Conservation (phyloP, 1,140 invertebrate species). For the Bombus sylvicola region DNA sequence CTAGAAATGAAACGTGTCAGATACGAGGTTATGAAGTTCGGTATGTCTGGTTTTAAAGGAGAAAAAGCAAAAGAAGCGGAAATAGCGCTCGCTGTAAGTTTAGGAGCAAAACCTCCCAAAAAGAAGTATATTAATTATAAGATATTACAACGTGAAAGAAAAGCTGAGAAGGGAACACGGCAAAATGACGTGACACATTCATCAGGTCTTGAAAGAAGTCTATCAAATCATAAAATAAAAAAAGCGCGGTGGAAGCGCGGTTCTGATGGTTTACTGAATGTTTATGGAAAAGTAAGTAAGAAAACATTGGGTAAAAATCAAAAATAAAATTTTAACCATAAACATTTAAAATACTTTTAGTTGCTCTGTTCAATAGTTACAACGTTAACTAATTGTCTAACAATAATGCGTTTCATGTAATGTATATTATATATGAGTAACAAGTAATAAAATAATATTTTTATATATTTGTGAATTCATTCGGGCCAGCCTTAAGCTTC, state of each 20-base stretch:
- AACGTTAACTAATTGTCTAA: constrained; percentile 67
- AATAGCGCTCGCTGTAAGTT: constrained; percentile 84
- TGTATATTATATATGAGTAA: constrained; percentile 74
- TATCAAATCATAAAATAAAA: constrained; percentile 77
- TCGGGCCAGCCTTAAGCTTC: constrained; percentile 64
- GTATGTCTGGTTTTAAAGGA: constrained; percentile 85
- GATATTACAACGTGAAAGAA: constrained; percentile 78
- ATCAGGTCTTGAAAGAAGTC: constrained; percentile 81
- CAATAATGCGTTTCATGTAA: constrained; percentile 63
- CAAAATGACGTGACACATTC: constrained; percentile 74
- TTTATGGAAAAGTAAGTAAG: constrained; percentile 77
- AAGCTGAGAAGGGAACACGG: constrained; percentile 75
- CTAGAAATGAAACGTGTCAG: constrained; percentile 84
- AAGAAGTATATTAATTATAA: constrained; percentile 85
- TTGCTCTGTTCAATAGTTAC: constrained; percentile 64
- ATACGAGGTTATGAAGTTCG: constrained; percentile 87
- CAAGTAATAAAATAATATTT: constrained; percentile 79
- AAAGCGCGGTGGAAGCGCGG: constrained; percentile 7
- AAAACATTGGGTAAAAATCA: constrained; percentile 42
- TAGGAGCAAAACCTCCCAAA: constrained; percentile 86
- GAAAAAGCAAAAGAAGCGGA: constrained; percentile 84
- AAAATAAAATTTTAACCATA: constrained; percentile 44
- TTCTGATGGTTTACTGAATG: constrained; percentile 69
- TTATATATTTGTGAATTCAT: constrained; percentile 64
- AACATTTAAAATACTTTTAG: constrained; percentile 68